Evolutionary conservation across 2,113 vertebrate genomes (phyloP).

Genomic region (Melanerpes formicivorus): DNA sequence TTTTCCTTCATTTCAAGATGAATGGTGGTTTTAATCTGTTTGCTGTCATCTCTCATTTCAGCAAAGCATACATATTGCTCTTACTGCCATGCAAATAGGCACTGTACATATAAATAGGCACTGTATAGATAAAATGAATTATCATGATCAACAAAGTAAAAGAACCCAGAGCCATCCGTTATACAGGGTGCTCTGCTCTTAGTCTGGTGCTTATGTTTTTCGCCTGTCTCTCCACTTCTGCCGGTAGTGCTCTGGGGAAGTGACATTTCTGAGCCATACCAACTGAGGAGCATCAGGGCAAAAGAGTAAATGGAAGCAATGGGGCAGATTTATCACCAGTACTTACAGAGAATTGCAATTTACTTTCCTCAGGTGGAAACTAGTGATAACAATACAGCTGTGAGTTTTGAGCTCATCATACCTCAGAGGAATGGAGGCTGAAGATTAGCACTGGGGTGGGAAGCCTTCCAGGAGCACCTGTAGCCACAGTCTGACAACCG

Average conservation of each 20-base stretch:
- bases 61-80: constrained; percentile 47
- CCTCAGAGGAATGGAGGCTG: neutral
- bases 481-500: neutral
- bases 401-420: neutral
- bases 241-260: neutral
- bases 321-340: neutral
- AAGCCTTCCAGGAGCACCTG: neutral
- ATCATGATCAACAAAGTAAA: constrained; percentile 26
- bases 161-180: constrained; percentile 24
- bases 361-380: neutral
- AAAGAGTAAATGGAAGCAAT: neutral
- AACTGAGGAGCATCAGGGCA: neutral
- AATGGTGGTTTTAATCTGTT: constrained; percentile 60
- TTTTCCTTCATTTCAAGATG: constrained; percentile 47
- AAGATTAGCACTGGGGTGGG: neutral
- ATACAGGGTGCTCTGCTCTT: neutral
- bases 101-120: constrained; percentile 53
- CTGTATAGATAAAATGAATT: constrained; percentile 55
- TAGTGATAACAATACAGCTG: neutral
- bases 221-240: neutral
- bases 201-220: neutral
- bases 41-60: constrained; percentile 62
- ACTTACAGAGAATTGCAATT: neutral
- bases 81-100: constrained; percentile 56
- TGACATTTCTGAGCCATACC: rapidly evolving